Conservation (phyloP, 2,797 vertebrate genomes). For the Coracias cyanogaster region DNA sequence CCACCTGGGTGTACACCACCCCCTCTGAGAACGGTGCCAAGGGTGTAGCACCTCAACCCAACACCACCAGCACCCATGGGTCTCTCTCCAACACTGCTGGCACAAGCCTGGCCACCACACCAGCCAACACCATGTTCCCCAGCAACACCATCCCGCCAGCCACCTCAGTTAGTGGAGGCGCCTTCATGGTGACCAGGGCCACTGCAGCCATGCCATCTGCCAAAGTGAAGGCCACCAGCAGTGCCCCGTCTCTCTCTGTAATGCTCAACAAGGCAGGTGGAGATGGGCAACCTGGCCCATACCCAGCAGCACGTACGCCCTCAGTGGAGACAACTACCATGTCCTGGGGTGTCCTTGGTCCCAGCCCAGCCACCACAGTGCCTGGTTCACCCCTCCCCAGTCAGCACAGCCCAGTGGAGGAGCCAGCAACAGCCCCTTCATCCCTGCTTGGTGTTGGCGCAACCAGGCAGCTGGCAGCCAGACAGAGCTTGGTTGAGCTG, state of each 20-base stretch:
- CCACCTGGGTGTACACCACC: fast-evolving
- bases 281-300: not conserved
- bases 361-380: not conserved
- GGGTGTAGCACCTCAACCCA: not conserved
- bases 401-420: not conserved
- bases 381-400: not conserved
- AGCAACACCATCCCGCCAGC: not conserved
- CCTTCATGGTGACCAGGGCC: not conserved
- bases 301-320: not conserved
- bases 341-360: fast-evolving
- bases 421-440: not conserved
- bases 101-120: not conserved
- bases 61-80: not conserved
- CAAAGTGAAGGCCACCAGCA: not conserved
- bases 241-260: not conserved
- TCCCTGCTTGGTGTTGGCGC: not conserved
- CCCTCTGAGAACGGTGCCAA: fast-evolving
- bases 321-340: not conserved
- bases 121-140: not conserved
- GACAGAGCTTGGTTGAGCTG: fast-evolving
- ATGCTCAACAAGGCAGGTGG: fast-evolving
- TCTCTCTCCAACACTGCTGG: fast-evolving
- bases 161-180: not conserved
- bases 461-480: fast-evolving
- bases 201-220: not conserved